These are phyloP conservation scores for Dolichopus griseipennis DNA, from an alignment of 2,888 invertebrate genomes.

Conservation along the genomic window DNA sequence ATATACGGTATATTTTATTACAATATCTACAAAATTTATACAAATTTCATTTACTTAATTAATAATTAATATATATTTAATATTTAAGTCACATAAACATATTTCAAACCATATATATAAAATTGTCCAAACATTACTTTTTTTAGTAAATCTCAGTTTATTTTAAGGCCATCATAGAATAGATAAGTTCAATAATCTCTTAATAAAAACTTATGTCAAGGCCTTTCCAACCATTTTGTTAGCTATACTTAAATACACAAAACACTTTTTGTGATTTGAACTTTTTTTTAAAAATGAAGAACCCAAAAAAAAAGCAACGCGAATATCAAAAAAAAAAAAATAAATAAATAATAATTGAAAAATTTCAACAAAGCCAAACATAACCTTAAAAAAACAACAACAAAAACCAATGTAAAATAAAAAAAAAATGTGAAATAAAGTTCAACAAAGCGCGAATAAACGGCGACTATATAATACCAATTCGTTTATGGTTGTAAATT, in stretches of 20 bases:
- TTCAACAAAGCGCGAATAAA: conserved; percentile 4
- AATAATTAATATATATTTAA: no score
- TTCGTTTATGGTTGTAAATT: background rate
- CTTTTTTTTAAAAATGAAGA: no score
- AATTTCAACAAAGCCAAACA: background rate
- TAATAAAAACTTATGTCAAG: background rate
- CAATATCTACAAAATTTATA: no score
- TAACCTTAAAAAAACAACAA: background rate
- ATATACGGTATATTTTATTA: no score
- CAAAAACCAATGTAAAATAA: background rate
- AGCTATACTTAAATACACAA: background rate
- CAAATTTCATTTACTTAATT: no score
- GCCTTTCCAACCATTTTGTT: background rate
- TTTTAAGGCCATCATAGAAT: background rate
- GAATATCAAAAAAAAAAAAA: no score
- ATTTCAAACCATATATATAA: no score
- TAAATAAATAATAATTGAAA: background rate
- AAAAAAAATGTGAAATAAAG: background rate
- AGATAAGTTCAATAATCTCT: background rate
- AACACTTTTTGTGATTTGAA: no score
- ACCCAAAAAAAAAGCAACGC: no score
- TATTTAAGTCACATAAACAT: no score
- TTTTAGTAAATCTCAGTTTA: no score
- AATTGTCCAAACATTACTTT: no score
- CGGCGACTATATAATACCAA: background rate